These are phyloP conservation scores for Carpatolechia fugitivella DNA, from an alignment of 2,888 invertebrate genomes.

Conservation along the genomic window DNA sequence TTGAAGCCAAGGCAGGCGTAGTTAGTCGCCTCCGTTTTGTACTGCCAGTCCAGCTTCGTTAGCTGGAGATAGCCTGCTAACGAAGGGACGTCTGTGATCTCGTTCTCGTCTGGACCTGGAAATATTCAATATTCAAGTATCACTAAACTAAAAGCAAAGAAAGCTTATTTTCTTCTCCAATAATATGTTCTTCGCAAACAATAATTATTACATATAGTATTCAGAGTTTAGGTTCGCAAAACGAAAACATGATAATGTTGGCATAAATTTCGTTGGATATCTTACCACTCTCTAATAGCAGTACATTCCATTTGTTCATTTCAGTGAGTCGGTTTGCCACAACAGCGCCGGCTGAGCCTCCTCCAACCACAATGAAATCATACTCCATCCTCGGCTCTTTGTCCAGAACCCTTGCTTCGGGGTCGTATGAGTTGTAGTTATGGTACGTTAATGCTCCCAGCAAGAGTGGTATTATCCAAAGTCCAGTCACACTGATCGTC, in stretches of 20 bases:
- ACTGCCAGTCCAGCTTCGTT: conserved; percentile 92
- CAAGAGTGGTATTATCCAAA: conserved; percentile 91
- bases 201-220: no score
- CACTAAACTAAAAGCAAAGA: background rate
- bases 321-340: conserved; percentile 90
- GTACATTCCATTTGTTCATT: conserved; percentile 85
- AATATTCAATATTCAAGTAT: background rate
- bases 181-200: no score
- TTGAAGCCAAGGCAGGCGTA: conserved; percentile 91
- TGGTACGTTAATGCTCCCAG: conserved; percentile 90
- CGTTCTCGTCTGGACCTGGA: conserved; percentile 91
- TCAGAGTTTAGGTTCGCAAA: no score
- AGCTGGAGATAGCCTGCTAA: conserved; percentile 92
- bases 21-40: conserved; percentile 91
- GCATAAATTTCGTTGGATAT: no score
- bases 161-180: no score
- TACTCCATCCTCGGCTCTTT: conserved; percentile 86
- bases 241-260: no score
- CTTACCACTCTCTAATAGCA: conserved; percentile 86
- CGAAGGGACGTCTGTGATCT: conserved; percentile 92
- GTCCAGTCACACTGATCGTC: conserved; percentile 86
- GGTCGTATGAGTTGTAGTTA: conserved; percentile 89
- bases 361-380: conserved; percentile 91
- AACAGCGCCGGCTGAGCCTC: conserved; percentile 94
- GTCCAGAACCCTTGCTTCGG: conserved; percentile 87